A percentile compares a stretch with the other conserved stretches of the same genome.
Conservation (phyloP, 2,113 vertebrate genomes). For the Neotoma lepida region DNA sequence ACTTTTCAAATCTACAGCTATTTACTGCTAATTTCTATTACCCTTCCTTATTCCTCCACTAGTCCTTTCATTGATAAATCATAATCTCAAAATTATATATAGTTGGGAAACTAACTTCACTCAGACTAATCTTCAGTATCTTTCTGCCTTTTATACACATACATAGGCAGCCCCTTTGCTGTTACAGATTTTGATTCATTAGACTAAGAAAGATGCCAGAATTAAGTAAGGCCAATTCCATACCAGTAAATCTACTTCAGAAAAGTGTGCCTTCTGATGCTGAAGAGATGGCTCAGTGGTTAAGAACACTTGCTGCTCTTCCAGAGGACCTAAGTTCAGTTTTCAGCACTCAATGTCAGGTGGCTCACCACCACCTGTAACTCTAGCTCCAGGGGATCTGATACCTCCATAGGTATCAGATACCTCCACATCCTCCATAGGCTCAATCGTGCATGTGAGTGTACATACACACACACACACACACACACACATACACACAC, state of each 20-base stretch:
- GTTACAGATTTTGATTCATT: not conserved
- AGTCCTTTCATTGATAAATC: not conserved
- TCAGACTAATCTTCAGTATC: not conserved
- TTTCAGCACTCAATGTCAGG: too few relatives aligned
- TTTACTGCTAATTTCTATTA: not conserved
- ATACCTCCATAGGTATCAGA: too few relatives aligned
- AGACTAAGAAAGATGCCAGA: not conserved
- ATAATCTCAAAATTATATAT: conserved; percentile 5
- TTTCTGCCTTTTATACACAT: not conserved
- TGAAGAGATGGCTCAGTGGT: not conserved
- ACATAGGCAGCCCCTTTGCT: not conserved
- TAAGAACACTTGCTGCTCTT: not conserved
- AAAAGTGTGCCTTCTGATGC: not conserved
- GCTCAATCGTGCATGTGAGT: fast-evolving
- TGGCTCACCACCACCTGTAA: not conserved
- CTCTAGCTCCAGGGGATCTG: not conserved
- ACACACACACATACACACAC: not conserved
- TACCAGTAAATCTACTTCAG: not conserved
- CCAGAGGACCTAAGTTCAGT: not conserved
- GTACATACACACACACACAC: not conserved
- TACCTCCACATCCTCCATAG: not conserved
- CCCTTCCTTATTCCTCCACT: not conserved
- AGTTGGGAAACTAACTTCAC: conserved; percentile 5
- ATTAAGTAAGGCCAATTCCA: not conserved
- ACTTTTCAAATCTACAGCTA: conserved; percentile 31